Conservation (phyloP, 2,113 vertebrate genomes). For the Cryptotis parvus region DNA sequence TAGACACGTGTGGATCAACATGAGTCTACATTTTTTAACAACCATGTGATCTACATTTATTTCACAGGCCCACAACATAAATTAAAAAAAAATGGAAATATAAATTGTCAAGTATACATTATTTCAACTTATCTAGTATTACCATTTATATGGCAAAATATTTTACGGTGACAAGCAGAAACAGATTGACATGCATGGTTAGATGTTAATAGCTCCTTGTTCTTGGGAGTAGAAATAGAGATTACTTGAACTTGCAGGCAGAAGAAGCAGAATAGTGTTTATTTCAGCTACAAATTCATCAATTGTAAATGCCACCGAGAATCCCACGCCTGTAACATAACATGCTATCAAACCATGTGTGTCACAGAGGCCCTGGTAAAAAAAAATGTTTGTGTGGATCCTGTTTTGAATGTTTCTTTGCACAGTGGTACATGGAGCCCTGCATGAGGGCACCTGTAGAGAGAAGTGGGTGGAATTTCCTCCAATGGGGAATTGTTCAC, state of each 20-base stretch:
- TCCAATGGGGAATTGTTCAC: not conserved
- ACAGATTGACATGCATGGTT: not conserved
- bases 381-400: not conserved
- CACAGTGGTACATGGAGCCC: not conserved
- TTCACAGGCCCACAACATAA: not conserved
- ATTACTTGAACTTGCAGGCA: too few species aligned
- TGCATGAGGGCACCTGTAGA: not conserved
- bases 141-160: not conserved
- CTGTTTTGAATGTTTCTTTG: not conserved
- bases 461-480: not conserved
- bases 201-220: too few species aligned
- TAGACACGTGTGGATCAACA: not conserved
- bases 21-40: not conserved
- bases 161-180: not conserved
- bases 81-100: constrained; percentile 26
- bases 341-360: not conserved
- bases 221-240: too few species aligned
- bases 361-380: not conserved
- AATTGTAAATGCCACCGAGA: not conserved
- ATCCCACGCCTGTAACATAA: not conserved
- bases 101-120: constrained; percentile 12
- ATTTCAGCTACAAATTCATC: not conserved
- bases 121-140: not conserved
- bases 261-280: not conserved
- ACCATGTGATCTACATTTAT: constrained; percentile 14